Percentiles rank a stretch among this genome's conserved stretches.
phyloP scores from a whole-genome alignment of 2,797 vertebrate species.

The Arremon aurantiirostris region DNA sequence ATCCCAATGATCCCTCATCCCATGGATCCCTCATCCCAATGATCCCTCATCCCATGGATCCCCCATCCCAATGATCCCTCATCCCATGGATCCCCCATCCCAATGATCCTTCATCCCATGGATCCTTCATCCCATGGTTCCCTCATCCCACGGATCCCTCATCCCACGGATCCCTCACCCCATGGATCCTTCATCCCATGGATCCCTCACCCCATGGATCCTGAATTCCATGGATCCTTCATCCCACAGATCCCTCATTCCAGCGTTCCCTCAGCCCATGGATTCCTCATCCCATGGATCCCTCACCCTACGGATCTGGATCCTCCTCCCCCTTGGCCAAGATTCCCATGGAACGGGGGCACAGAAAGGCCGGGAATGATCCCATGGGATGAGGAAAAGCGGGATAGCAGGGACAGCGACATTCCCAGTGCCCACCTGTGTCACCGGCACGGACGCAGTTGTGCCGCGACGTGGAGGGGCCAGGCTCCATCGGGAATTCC shows the following conservation, averaged over 20 bases:
- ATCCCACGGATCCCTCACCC: accelerated
- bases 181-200: accelerated
- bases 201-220: accelerated
- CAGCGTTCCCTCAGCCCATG: accelerated
- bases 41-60: accelerated
- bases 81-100: accelerated
- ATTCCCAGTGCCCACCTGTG: background rate
- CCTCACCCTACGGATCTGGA: background rate
- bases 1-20: accelerated
- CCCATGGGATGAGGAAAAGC: background rate
- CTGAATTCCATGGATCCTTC: accelerated
- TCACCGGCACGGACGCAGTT: accelerated
- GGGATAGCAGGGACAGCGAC: accelerated
- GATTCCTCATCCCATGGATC: background rate
- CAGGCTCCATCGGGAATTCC: accelerated
- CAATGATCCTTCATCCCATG: accelerated
- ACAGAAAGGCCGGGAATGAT: accelerated
- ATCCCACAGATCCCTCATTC: accelerated
- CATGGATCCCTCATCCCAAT: background rate
- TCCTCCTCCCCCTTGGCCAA: background rate
- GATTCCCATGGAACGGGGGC: accelerated
- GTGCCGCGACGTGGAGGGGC: accelerated
- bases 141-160: accelerated
- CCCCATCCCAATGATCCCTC: accelerated
- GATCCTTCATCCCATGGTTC: accelerated